phyloP scores from a whole-genome alignment of 2,113 vertebrate genomes.

The Phaethon lepturus region DNA sequence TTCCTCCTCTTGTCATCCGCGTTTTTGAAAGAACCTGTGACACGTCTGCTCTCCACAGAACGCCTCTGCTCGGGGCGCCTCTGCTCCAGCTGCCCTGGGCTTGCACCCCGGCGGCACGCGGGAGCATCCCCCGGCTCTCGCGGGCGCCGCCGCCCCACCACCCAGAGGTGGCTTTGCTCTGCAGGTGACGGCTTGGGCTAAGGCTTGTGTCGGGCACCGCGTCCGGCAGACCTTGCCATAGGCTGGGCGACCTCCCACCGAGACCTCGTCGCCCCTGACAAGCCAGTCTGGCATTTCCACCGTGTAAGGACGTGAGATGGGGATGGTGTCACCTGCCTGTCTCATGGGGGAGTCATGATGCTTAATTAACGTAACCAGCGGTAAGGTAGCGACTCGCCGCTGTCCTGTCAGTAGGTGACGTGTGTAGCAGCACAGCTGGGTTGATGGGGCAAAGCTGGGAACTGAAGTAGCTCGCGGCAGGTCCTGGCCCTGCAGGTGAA shows the following conservation, averaged over 20 bases:
- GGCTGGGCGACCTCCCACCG: not conserved
- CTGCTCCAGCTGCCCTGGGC: not conserved
- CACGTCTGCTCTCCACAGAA: fast-evolving
- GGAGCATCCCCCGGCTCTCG: not conserved
- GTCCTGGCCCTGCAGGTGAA: not conserved
- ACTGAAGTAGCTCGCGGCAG: not conserved
- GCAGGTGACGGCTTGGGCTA: not conserved
- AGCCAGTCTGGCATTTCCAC: not conserved
- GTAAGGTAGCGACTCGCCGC: not conserved
- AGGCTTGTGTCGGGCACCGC: not conserved
- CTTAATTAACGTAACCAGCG: not conserved
- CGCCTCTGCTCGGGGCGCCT: not conserved
- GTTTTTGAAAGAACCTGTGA: fast-evolving
- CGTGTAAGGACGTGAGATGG: fast-evolving
- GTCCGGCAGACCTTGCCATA: fast-evolving
- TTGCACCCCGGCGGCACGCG: not conserved
- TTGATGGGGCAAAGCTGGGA: not conserved
- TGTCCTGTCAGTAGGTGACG: not conserved
- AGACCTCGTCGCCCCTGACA: not conserved
- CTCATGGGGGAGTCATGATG: not conserved
- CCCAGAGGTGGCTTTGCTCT: not conserved
- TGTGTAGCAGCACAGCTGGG: not conserved
- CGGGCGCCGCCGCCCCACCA: not conserved
- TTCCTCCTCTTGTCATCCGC: not conserved
- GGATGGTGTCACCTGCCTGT: not conserved